Evolutionary conservation across 2,113 vertebrate species (phyloP).

Genomic region (Myrmecophaga tridactyla): DNA sequence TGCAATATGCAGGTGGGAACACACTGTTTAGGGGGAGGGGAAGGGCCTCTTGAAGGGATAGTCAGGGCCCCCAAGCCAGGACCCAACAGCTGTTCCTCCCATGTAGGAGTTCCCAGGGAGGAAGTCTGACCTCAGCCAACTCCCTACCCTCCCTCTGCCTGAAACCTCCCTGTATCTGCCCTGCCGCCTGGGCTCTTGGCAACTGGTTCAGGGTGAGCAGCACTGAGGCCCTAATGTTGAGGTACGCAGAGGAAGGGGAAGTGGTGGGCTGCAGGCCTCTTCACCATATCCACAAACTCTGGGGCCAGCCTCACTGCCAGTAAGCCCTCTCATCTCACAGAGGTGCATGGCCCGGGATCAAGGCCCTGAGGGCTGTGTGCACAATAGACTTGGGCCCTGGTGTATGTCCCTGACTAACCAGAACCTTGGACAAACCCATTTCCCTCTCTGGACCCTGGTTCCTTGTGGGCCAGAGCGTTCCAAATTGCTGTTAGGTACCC

Average conservation of each 20-base stretch:
- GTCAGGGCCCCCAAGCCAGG: background rate
- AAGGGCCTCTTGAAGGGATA: background rate
- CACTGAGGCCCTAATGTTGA: background rate
- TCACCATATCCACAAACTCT: background rate
- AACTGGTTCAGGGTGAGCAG: background rate
- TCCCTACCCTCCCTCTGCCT: background rate
- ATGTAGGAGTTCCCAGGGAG: background rate
- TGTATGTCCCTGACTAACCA: background rate
- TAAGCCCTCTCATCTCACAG: background rate
- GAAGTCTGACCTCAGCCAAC: slow-evolving; percentile 5
- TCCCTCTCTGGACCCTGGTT: background rate
- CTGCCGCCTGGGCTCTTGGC: background rate
- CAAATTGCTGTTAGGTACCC: background rate
- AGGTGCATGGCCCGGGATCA: background rate
- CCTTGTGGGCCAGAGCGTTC: background rate
- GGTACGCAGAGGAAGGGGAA: background rate
- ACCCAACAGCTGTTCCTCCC: background rate
- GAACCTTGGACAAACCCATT: background rate
- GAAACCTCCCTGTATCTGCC: background rate
- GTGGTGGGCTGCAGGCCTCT: background rate
- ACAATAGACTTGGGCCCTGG: background rate
- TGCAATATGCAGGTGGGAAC: background rate
- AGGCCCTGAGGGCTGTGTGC: background rate
- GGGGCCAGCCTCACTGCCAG: background rate
- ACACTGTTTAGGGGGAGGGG: background rate